Evolutionary conservation across 2,113 vertebrate genomes (phyloP).

Genomic region (Ammodytes dubius): DNA sequence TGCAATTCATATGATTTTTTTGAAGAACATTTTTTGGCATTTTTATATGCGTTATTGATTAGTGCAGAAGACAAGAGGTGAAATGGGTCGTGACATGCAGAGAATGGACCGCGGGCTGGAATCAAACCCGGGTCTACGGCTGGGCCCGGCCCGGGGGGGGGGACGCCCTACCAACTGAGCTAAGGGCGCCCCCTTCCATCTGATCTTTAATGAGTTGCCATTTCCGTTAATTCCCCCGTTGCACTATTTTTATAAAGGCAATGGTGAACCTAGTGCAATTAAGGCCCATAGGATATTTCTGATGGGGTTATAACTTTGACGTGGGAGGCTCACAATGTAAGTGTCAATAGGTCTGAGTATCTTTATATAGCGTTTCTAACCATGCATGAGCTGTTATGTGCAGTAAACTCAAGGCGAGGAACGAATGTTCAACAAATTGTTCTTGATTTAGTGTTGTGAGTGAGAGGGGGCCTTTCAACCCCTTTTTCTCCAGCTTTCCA

Average conservation of each 20-base stretch:
- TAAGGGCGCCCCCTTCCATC: no score
- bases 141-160: no score
- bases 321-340: no score
- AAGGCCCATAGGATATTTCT: neutral
- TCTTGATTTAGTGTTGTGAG: constrained; percentile 3
- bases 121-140: no score
- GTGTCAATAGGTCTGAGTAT: neutral
- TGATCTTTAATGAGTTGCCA: neutral
- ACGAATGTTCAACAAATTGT: constrained; percentile 13
- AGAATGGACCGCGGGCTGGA: no score
- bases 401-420: neutral
- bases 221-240: neutral
- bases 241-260: neutral
- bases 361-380: neutral
- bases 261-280: neutral
- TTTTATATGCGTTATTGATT: no score
- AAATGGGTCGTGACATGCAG: no score
- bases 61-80: no score
- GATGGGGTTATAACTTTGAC: neutral
- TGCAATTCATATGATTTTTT: neutral
- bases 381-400: neutral
- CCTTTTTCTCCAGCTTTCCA: constrained; percentile 26
- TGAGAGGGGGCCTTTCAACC: constrained; percentile 11
- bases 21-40: no score
- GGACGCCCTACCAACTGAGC: no score